A percentile compares a stretch with the other conserved stretches of the same genome.
These are phyloP conservation scores for Scaptomyza pallida DNA, from an alignment of 1,140 invertebrate genomes.

Conservation along the genomic window DNA sequence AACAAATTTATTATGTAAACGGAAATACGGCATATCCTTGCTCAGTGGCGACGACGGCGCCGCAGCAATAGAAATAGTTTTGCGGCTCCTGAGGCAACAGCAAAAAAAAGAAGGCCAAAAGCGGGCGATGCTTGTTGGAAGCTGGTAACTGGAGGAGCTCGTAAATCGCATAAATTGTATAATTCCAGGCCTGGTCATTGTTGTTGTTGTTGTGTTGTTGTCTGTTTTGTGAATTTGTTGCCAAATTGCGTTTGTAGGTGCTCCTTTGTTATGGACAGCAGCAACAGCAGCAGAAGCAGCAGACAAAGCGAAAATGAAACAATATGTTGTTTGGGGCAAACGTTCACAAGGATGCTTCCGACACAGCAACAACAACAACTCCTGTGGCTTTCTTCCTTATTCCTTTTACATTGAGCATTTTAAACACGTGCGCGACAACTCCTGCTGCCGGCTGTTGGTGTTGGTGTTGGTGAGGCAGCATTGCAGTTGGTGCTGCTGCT, in stretches of 20 bases:
- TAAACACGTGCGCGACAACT: conserved; percentile 36
- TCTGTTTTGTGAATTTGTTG: conserved; percentile 70
- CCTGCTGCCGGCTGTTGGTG: too few species aligned
- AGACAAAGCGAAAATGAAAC: conserved; percentile 54
- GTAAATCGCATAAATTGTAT: conserved; percentile 83
- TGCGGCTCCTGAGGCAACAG: conserved; percentile 46
- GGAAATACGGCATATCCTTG: conserved; percentile 83
- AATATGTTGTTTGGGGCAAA: conserved; percentile 57
- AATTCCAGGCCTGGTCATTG: conserved; percentile 68
- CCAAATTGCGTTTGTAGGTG: conserved; percentile 81
- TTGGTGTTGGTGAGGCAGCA: too few species aligned
- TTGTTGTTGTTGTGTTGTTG: conserved; percentile 49
- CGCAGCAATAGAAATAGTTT: conserved; percentile 82
- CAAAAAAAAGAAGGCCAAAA: conserved; percentile 27
- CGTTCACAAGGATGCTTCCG: background rate
- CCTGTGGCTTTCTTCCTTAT: background rate
- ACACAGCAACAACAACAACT: background rate
- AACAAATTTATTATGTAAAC: conserved; percentile 84
- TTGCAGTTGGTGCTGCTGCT: conserved; percentile 31
- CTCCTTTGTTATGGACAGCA: conserved; percentile 37
- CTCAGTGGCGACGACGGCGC: conserved; percentile 62
- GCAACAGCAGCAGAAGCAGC: conserved; percentile 4
- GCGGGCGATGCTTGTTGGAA: conserved; percentile 34
- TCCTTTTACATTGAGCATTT: conserved; percentile 38
- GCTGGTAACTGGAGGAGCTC: conserved; percentile 45